Conservation (phyloP, 2,888 invertebrate species). For the Scrobipalpa atriplicella region DNA sequence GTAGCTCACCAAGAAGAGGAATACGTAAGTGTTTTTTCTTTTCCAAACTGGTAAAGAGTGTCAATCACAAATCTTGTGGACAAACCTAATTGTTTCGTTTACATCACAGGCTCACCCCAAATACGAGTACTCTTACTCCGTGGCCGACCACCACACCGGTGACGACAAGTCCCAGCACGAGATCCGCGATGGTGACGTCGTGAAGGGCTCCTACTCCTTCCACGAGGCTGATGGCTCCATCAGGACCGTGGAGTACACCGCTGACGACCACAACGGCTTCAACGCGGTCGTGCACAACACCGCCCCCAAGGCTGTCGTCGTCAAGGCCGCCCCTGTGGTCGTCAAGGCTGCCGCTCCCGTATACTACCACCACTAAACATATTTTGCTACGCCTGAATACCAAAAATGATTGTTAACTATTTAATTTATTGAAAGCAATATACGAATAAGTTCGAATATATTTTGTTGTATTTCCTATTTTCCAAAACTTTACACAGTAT, state of each 20-base stretch:
- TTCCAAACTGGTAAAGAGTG: too few relatives aligned
- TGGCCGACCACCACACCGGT: conserved; percentile 76
- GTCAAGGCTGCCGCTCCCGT: conserved; percentile 44
- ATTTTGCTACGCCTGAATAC: conserved; percentile 52
- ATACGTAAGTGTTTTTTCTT: conserved; percentile 28
- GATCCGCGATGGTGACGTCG: conserved; percentile 72
- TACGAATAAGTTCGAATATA: conserved; percentile 32
- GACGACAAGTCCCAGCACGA: conserved; percentile 79
- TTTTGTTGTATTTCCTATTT: conserved; percentile 42
- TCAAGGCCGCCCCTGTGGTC: conserved; percentile 45
- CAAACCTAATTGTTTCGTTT: conserved; percentile 31
- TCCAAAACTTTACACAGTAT: too few relatives aligned
- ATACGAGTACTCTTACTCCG: conserved; percentile 73
- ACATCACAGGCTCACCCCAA: conserved; percentile 50
- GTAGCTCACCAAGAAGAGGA: conserved; percentile 35
- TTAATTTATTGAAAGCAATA: conserved; percentile 47
- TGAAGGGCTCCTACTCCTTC: conserved; percentile 75
- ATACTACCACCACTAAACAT: conserved; percentile 51
- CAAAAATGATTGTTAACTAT: conserved; percentile 38
- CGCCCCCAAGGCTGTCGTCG: conserved; percentile 49
- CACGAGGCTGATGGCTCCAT: conserved; percentile 77
- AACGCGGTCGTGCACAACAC: conserved; percentile 60
- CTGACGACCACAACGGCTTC: conserved; percentile 74
- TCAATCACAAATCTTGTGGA: background rate
- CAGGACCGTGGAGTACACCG: conserved; percentile 75